A percentile compares a stretch with the other conserved stretches of the same genome.
These are phyloP conservation scores for Pangasius sanitwongsei DNA, from an alignment of 2,797 vertebrate genomes.

Conservation along the genomic window DNA sequence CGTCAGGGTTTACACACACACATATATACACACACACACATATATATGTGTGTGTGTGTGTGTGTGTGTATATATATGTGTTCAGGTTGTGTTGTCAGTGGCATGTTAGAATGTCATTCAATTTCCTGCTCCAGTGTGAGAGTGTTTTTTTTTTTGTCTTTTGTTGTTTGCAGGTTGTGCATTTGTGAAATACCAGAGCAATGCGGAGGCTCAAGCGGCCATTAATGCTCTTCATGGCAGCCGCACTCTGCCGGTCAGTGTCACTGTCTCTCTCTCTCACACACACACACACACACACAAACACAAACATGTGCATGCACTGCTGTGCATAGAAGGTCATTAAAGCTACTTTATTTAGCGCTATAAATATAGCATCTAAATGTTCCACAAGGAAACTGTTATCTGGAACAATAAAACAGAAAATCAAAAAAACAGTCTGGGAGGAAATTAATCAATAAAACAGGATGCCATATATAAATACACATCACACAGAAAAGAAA, in stretches of 20 bases:
- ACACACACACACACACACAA: not conserved
- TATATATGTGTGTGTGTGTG: too few species aligned
- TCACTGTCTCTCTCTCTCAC: not conserved
- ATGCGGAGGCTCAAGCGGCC: slow-evolving; percentile 77
- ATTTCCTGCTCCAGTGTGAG: slow-evolving; percentile 33
- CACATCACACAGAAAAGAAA: not conserved
- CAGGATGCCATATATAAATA: not conserved
- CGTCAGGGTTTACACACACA: too few species aligned
- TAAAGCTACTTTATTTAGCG: slow-evolving; percentile 14
- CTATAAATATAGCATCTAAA: slow-evolving; percentile 17
- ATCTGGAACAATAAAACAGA: slow-evolving; percentile 10
- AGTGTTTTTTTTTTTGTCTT: slow-evolving; percentile 49
- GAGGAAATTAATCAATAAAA: not conserved
- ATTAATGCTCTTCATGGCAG: slow-evolving; percentile 78
- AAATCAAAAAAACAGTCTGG: not conserved
- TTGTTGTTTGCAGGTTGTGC: slow-evolving; percentile 79
- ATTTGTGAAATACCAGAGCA: slow-evolving; percentile 93
- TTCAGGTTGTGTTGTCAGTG: not conserved
- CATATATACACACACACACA: too few species aligned
- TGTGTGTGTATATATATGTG: too few species aligned
- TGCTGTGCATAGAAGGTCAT: not conserved
- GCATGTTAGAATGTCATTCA: not conserved
- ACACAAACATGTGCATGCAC: not conserved
- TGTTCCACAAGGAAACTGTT: not conserved
- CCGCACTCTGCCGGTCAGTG: slow-evolving; percentile 76